Evolutionary conservation across 2,113 vertebrate genomes (phyloP).

Genomic region (Nibea albiflora): DNA sequence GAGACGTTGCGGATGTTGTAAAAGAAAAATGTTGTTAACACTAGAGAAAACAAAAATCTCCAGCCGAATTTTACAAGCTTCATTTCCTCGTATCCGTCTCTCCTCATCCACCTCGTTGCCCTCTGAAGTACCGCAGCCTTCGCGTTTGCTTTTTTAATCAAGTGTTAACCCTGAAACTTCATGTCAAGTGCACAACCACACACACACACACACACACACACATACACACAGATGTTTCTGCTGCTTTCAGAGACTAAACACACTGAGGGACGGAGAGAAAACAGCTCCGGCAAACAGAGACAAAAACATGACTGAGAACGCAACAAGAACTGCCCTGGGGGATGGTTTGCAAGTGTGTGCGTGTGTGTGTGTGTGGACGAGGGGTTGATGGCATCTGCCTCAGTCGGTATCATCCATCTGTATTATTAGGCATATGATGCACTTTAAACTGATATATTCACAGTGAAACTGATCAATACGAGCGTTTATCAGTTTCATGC

Average conservation of each 20-base stretch:
- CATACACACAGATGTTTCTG: slow-evolving; percentile 53
- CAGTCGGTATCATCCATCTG: too few species aligned
- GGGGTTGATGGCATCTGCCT: background rate
- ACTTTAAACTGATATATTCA: background rate
- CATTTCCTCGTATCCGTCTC: background rate
- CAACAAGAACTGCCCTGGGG: slow-evolving; percentile 33
- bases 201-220: slow-evolving; percentile 43
- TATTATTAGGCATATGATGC: background rate
- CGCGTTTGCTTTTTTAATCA: slow-evolving; percentile 11
- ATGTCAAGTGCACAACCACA: slow-evolving; percentile 16
- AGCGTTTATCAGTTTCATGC: background rate
- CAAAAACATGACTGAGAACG: slow-evolving; percentile 46
- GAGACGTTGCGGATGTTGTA: background rate
- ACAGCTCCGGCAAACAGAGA: slow-evolving; percentile 36
- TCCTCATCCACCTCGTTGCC: background rate
- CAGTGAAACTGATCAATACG: background rate
- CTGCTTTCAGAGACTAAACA: slow-evolving; percentile 70
- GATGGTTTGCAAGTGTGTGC: background rate
- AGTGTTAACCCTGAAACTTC: slow-evolving; percentile 38
- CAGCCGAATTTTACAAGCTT: background rate
- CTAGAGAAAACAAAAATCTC: background rate
- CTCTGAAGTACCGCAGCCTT: slow-evolving; percentile 14
- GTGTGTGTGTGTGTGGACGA: background rate
- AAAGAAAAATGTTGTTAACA: background rate
- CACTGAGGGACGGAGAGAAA: slow-evolving; percentile 25